Evolutionary conservation across 2,113 vertebrate genomes (phyloP).

Genomic region (Marmota monax): DNA sequence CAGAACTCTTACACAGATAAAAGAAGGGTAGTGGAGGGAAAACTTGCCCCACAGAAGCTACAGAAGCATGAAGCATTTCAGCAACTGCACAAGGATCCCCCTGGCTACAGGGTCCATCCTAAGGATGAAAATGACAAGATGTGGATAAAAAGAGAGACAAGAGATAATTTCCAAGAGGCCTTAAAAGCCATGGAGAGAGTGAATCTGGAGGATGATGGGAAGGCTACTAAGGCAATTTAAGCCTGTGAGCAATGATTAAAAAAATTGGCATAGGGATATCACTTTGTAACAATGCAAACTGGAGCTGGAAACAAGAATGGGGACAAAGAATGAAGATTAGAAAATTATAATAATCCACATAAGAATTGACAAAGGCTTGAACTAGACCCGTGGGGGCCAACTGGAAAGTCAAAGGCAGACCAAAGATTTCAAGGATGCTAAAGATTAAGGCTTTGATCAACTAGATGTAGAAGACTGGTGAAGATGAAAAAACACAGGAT

Average conservation of each 20-base stretch:
- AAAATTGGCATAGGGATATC: background rate
- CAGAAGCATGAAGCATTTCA: background rate
- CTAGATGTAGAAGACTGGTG: background rate
- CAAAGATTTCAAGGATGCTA: background rate
- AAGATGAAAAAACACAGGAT: background rate
- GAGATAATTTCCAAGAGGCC: background rate
- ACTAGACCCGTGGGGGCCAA: background rate
- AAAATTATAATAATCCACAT: background rate
- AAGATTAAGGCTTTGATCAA: background rate
- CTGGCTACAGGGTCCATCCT: background rate
- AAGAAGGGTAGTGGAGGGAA: background rate
- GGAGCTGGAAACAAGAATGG: background rate
- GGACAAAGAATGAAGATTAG: background rate
- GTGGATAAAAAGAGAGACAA: background rate
- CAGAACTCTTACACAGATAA: background rate
- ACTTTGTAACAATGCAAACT: background rate
- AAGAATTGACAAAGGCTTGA: background rate
- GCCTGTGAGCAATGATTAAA: background rate
- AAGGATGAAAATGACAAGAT: background rate
- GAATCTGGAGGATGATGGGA: background rate
- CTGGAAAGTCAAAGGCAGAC: background rate
- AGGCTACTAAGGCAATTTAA: background rate
- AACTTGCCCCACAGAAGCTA: background rate
- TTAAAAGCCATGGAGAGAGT: background rate
- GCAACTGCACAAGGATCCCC: background rate